Percentiles rank a stretch among this genome's conserved stretches.
Evolutionary conservation across 1,140 invertebrate species (phyloP).

Genomic region (Trichonephila inaurata): DNA sequence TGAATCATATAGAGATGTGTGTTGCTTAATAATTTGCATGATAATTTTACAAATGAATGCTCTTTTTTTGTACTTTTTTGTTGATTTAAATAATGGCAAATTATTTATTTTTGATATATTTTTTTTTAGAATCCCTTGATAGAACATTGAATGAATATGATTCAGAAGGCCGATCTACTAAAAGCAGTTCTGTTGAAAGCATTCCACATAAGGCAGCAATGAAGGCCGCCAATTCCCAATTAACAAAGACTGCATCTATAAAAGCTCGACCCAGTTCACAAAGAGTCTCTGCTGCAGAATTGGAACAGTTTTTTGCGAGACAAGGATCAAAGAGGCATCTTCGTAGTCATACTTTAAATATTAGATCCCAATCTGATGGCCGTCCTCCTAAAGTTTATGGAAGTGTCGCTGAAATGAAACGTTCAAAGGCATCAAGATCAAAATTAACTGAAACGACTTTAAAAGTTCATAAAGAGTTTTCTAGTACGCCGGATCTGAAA

Average conservation of each 20-base stretch:
- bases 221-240: constrained; percentile 48
- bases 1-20: no score
- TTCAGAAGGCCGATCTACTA: constrained; percentile 77
- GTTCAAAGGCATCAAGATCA: constrained; percentile 82
- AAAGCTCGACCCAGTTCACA: constrained; percentile 91
- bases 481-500: constrained; percentile 91
- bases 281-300: constrained; percentile 92
- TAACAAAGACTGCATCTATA: constrained; percentile 89
- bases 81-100: no score
- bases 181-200: constrained; percentile 77
- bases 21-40: no score
- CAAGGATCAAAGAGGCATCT: constrained; percentile 83
- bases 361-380: constrained; percentile 17
- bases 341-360: constrained; percentile 72
- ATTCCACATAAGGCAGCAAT: constrained; percentile 72
- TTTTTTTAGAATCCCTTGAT: constrained; percentile 74
- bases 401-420: constrained; percentile 97
- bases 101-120: neutral
- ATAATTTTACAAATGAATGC: no score
- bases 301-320: constrained; percentile 93
- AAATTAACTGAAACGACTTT: constrained; percentile 70
- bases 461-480: constrained; percentile 88
- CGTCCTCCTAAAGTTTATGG: constrained; percentile 90
- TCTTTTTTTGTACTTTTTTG: no score
- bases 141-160: constrained; percentile 75